These are phyloP conservation scores for Tonatia bakeri DNA, from an alignment of 2,113 vertebrate genomes.

Conservation along the genomic window DNA sequence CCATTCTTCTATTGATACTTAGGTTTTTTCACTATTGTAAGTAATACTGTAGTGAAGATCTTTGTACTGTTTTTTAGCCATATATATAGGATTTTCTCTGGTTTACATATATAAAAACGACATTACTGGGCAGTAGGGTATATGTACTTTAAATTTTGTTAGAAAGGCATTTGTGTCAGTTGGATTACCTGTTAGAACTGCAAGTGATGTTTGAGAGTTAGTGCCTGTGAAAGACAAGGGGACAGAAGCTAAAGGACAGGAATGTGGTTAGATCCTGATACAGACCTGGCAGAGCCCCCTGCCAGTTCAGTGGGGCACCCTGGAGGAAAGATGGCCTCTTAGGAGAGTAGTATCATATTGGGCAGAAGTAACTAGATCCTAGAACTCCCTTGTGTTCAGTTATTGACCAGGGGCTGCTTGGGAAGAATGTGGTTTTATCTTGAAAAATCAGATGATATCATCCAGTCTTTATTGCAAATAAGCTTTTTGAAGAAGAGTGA, in stretches of 20 bases:
- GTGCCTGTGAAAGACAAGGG: not conserved
- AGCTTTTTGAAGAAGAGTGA: not conserved
- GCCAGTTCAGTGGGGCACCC: not conserved
- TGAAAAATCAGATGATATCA: not conserved
- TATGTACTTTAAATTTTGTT: not conserved
- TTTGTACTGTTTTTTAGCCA: not conserved
- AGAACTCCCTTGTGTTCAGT: not conserved
- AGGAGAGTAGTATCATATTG: not conserved
- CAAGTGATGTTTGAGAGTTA: not conserved
- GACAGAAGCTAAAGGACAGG: not conserved
- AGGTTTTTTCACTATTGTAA: not conserved
- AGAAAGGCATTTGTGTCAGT: not conserved
- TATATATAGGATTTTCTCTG: not conserved
- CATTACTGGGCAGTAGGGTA: not conserved
- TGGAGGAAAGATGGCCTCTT: not conserved
- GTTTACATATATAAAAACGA: not conserved
- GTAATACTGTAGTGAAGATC: not conserved
- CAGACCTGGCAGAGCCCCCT: not conserved
- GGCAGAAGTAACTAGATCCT: not conserved
- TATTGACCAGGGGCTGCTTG: not conserved
- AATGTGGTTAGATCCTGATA: not conserved
- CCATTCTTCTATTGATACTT: not conserved
- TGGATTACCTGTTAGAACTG: not conserved
- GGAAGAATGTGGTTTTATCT: not conserved
- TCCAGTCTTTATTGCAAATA: not conserved